These are phyloP conservation scores for Synergus japonicus DNA, from an alignment of 2,888 invertebrate species.

Conservation along the genomic window DNA sequence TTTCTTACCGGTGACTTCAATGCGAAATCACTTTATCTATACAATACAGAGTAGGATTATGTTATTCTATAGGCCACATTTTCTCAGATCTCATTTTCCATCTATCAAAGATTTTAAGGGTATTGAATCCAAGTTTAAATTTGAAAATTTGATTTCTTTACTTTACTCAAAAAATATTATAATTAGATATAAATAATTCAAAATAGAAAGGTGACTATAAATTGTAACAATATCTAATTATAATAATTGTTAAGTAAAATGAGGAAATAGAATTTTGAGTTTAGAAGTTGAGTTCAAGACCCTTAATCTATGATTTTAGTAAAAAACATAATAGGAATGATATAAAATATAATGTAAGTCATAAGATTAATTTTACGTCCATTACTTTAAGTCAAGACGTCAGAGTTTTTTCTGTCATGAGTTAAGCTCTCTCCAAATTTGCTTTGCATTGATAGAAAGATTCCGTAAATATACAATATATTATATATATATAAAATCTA, in stretches of 20 bases:
- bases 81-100: slow-evolving; percentile 22
- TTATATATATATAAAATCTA: too few species aligned
- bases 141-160: too few species aligned
- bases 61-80: slow-evolving; percentile 34
- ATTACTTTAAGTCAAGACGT: background rate
- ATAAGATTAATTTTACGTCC: background rate
- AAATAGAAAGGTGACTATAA: too few species aligned
- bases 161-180: too few species aligned
- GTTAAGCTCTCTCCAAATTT: background rate
- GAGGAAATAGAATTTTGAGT: too few species aligned
- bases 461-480: too few species aligned
- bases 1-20: background rate
- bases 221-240: too few species aligned
- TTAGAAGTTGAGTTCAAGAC: too few species aligned
- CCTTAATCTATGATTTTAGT: too few species aligned
- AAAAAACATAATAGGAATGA: background rate
- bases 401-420: slow-evolving; percentile 26
- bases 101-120: slow-evolving; percentile 7
- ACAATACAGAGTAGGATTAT: slow-evolving; percentile 26
- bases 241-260: too few species aligned
- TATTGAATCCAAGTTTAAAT: too few species aligned
- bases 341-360: background rate
- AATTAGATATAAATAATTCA: too few species aligned
- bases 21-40: slow-evolving; percentile 16
- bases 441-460: background rate